phyloP scores from a whole-genome alignment of 1,140 invertebrate species.

The Gryon sp. region DNA sequence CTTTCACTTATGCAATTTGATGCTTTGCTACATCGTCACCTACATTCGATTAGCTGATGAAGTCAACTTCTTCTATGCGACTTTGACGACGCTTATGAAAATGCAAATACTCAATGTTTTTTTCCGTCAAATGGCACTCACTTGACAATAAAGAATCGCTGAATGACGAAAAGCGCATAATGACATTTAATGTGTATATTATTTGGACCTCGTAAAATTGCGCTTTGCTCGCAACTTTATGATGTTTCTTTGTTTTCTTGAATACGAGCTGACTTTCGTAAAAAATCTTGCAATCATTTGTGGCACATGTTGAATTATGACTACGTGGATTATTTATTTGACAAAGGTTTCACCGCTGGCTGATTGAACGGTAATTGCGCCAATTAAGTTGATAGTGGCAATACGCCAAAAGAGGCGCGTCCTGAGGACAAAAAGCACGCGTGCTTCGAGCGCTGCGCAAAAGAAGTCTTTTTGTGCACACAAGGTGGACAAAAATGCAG shows the following conservation, averaged over 20 bases:
- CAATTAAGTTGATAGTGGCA: conserved; percentile 52
- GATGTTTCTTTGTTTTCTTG: neutral
- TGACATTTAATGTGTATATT: too few relatives aligned
- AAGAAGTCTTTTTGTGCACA: conserved; percentile 42
- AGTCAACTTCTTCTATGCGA: conserved; percentile 9
- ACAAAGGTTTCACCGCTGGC: conserved; percentile 25
- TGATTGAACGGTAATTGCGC: conserved; percentile 49
- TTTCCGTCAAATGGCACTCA: too few relatives aligned
- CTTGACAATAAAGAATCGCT: neutral
- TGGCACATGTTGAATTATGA: neutral
- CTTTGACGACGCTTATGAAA: conserved; percentile 19
- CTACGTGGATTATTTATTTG: conserved; percentile 25
- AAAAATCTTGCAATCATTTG: neutral
- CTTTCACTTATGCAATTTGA: conserved; percentile 77
- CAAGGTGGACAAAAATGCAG: conserved; percentile 70
- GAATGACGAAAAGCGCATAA: neutral
- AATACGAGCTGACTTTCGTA: neutral
- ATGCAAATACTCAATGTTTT: conserved; percentile 22
- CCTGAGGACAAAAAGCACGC: conserved; percentile 40
- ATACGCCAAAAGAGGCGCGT: conserved; percentile 50
- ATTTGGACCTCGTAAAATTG: too few relatives aligned
- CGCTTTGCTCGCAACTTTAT: too few relatives aligned
- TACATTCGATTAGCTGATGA: conserved; percentile 62
- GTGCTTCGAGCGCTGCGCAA: conserved; percentile 31
- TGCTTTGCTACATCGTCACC: conserved; percentile 67